Percentiles rank a stretch among this genome's conserved stretches.
Evolutionary conservation across 2,888 invertebrate genomes (phyloP).

Genomic region (Sesamia inferens): DNA sequence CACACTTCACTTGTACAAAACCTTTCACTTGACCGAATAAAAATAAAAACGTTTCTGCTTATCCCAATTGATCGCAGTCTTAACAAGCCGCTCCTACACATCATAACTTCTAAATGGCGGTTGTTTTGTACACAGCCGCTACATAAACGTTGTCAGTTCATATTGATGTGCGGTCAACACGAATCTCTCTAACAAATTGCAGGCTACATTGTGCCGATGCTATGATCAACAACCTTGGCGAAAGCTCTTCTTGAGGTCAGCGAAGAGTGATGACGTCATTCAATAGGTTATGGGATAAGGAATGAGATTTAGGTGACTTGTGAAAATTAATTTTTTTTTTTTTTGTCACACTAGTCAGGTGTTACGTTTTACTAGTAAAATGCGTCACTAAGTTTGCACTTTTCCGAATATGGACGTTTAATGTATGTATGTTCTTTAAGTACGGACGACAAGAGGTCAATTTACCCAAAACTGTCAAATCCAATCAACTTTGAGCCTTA

Average conservation of each 20-base stretch:
- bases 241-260: conserved; percentile 1
- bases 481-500: too few relatives aligned
- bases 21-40: background rate
- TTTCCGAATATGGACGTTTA: background rate
- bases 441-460: too few relatives aligned
- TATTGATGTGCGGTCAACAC: conserved; percentile 48
- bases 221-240: conserved; percentile 5
- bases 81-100: conserved; percentile 4
- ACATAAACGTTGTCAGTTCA: background rate
- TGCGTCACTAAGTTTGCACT: background rate
- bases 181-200: conserved; percentile 32
- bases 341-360: background rate
- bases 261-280: conserved; percentile 27
- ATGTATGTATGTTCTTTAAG: background rate
- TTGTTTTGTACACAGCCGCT: background rate
- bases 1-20: too few relatives aligned
- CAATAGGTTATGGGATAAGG: background rate
- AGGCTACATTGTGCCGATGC: background rate
- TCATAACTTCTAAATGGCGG: background rate
- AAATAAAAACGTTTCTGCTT: background rate
- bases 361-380: background rate
- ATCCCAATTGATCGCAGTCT: background rate
- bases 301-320: background rate
- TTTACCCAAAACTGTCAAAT: too few relatives aligned
- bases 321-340: background rate